These are phyloP conservation scores for Thumatha senex DNA, from an alignment of 2,888 invertebrate genomes.

Conservation along the genomic window DNA sequence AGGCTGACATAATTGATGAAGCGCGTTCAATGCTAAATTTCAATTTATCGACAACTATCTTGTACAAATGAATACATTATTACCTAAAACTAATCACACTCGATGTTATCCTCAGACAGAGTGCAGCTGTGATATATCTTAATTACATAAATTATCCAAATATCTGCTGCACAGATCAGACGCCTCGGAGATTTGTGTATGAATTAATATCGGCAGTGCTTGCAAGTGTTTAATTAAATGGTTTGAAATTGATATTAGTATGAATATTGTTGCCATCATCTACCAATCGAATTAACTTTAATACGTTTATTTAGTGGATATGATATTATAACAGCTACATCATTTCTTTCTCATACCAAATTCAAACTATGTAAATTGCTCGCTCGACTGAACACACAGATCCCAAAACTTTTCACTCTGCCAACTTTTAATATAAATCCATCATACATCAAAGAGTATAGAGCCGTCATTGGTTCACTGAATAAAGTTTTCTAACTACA, in stretches of 20 bases:
- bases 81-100: slow-evolving; percentile 16
- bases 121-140: slow-evolving; percentile 29
- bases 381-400: not conserved
- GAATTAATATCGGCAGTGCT: no score
- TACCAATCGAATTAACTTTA: no score
- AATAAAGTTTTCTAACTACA: not conserved
- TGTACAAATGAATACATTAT: no score
- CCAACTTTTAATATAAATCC: not conserved
- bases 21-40: no score
- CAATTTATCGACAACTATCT: no score
- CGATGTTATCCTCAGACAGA: slow-evolving; percentile 21
- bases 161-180: slow-evolving; percentile 30
- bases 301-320: no score
- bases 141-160: slow-evolving; percentile 39
- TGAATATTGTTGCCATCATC: no score
- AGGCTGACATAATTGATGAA: no score
- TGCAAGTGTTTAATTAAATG: no score
- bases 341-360: not conserved
- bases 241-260: no score
- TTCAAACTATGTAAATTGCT: not conserved
- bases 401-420: not conserved
- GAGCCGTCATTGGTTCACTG: not conserved
- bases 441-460: not conserved
- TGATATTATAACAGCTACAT: no score
- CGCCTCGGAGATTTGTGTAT: slow-evolving; percentile 8